Evolutionary conservation across 2,888 invertebrate genomes (phyloP).

Genomic region (Arctia plantaginis): DNA sequence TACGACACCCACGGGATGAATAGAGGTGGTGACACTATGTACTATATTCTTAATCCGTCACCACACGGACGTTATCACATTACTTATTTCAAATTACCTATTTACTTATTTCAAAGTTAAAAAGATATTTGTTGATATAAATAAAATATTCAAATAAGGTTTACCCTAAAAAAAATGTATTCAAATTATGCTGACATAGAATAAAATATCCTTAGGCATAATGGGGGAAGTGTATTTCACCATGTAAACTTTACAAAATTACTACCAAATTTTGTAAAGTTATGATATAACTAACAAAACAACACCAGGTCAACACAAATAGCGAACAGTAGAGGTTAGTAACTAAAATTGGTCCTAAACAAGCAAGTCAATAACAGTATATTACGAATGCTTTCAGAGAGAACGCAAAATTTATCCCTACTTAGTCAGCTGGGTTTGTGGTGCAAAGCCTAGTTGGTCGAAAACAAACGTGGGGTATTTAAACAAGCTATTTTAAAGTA

Average conservation of each 20-base stretch:
- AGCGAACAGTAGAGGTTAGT: slow-evolving; percentile 23
- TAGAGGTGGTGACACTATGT: no score
- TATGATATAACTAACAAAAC: slow-evolving; percentile 15
- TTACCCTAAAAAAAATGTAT: no score
- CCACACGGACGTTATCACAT: no score
- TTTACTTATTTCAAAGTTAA: no score
- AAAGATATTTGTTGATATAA: no score
- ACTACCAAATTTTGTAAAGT: neutral
- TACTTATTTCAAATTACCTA: no score
- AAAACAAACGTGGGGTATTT: slow-evolving; percentile 11
- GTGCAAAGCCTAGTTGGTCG: slow-evolving; percentile 3
- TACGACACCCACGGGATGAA: no score
- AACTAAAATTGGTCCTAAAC: slow-evolving; percentile 41
- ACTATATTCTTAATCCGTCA: no score
- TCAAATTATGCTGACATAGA: neutral
- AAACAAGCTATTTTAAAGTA: neutral
- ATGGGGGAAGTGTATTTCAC: neutral
- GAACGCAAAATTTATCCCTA: slow-evolving; percentile 22
- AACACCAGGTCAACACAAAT: slow-evolving; percentile 25
- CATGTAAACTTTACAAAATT: neutral
- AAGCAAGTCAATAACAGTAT: slow-evolving; percentile 37
- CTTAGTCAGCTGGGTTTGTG: slow-evolving; percentile 12
- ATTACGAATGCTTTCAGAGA: neutral
- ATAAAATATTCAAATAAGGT: no score
- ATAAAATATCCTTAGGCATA: neutral